Evolutionary conservation across 1,140 invertebrate genomes (phyloP).

Genomic region (Microvelia longipes): DNA sequence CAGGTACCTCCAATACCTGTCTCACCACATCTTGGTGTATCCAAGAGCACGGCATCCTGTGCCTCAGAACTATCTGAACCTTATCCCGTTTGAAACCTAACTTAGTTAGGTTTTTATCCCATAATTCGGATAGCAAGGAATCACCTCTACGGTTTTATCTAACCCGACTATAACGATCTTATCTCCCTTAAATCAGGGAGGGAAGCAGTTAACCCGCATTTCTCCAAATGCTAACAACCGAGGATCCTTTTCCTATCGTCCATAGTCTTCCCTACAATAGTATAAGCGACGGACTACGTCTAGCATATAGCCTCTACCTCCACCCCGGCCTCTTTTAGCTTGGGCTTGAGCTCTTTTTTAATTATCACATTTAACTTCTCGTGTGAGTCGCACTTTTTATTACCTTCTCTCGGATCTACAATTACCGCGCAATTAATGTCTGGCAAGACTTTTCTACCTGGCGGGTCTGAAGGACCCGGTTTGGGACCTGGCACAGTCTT

Average conservation of each 20-base stretch:
- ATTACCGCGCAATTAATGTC: too few species aligned
- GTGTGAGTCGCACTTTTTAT: too few species aligned
- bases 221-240: background rate
- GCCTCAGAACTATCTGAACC: background rate
- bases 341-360: too few species aligned
- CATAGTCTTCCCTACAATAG: background rate
- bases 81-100: background rate
- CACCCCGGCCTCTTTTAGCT: too few species aligned
- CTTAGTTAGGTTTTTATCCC: background rate
- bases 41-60: background rate
- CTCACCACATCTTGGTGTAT: background rate
- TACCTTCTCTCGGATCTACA: too few species aligned
- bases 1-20: background rate
- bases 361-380: too few species aligned
- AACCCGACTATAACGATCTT: background rate
- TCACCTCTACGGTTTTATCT: background rate
- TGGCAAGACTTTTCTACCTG: too few species aligned
- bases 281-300: background rate
- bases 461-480: too few species aligned
- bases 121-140: background rate
- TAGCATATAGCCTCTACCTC: too few species aligned
- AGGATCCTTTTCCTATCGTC: background rate
- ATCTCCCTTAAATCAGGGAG: background rate
- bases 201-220: background rate
- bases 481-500: too few species aligned